Base-by-base conservation (phyloP, 1,140 invertebrate genomes). In the Diabrotica virgifera region DNA sequence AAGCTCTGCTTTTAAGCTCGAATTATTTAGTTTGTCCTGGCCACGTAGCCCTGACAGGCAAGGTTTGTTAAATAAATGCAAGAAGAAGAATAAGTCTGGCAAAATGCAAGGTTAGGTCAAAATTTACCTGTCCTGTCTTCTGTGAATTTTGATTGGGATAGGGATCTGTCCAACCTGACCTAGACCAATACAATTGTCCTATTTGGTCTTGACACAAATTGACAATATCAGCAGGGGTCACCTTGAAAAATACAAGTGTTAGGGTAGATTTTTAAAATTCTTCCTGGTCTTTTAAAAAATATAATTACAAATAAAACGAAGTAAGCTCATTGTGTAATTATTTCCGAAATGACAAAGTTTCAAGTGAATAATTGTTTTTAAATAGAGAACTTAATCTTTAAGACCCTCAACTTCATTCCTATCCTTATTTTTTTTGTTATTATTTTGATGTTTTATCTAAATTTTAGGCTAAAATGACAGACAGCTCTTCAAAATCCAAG, bases 401-500 rank as follows among this genome's bases (percentile, higher is more conserved):
- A 10, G n/a, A n/a, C n/a, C 4, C 8, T 46, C n/a, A 46, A 5
- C n/a, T 8, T 46, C 5, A 46, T 46, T 46, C 3, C 5, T 46
- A 8, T 46, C 40, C 37, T 35, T 46, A 24, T 59, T 61, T 59
- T 52, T 56, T 55, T 63, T 68, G 46, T 52, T 63, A 38, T 66
- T 12, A 63, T 58, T 51, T 10, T 58, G 7, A 37, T 57, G 14
- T 24, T 57, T 13, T 40, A n/a, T 60, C 24, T 53, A 6, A 53
- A 37, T 67, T 72, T 64, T 66, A 36, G 65, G 55, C 38, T 57
- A 66, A 66, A 13, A 86, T 87, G 78, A 86, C 87, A 72, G 82
- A 83, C 69, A 76, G 81, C 66, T 10, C 8, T 46, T 71, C 79
- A 65, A 83, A 85, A 36, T 87, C 89, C 76, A 88, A 85, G 71